Base-by-base conservation (phyloP, 2,113 vertebrate species). In the Marmota monax region DNA sequence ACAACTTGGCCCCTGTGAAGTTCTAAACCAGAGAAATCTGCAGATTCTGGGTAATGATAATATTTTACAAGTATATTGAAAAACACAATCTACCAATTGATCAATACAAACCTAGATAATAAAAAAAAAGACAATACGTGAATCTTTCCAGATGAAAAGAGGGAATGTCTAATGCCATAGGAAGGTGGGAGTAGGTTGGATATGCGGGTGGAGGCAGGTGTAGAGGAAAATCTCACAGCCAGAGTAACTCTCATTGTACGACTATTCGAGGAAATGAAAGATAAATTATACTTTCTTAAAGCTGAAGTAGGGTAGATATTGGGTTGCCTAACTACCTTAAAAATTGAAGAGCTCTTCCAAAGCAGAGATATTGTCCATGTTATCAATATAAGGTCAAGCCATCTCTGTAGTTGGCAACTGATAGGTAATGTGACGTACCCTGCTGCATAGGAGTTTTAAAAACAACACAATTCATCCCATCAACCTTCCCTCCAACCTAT, bases 321-420 rank as follows among this genome's bases (percentile, higher is more conserved):
- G 67, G 42, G 90, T 56, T 73, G 74, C 58, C 92, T 88, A 92
- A 89, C 70, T 92, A 45, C 48, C 34, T 78, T 78, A 84, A 92
- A 77, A 96, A 89, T 18, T 93, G 65, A 97, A 76, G 39, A 74
- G n/a, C 16, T 25, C 61, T 79, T 45, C 69, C 69, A 42, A 78
- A 77, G n/a, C n/a, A 85, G 10, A 70, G 29, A 42, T 34, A 23
- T 18, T 76, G 34, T 79, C 23, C 84, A 84, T 61, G 94, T 9
- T 34, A 34, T 42, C 77, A 91, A 22, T 13, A 32, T 1, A 11
- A 94, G 72, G 53, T 97, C 79, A 94, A 39, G 7, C 29, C 56
- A 77, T 8, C 69, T 90, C 39, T 37, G 0, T 20, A 69, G 32
- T 56, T 48, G 23, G 69, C 86, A 65, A 67, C 34, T 56, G 34